Base-by-base conservation (phyloP, 2,113 vertebrate species). In the Gymnorhina tibicen region DNA sequence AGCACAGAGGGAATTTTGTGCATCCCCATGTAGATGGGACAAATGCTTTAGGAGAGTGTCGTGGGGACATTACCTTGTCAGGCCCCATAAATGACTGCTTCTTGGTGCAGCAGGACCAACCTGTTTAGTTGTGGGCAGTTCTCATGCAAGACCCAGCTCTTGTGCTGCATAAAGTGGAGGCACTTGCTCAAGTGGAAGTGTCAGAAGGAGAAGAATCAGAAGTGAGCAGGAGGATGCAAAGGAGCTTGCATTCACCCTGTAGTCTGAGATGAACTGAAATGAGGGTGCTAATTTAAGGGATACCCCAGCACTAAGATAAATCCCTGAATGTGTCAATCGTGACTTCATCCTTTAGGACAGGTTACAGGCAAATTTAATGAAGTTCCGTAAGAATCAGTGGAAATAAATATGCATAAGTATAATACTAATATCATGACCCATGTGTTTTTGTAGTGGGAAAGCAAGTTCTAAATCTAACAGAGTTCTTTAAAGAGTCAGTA, bases 291-390 rank as follows among this genome's bases (percentile, higher is more conserved):
- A 46, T 30, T 27, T 89, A 60, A 93, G 30, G 30, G 7, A 10
- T 35, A 56, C 5, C 7, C 32, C n/a, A 62, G 11, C 58, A 41
- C 16, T 22, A 9, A 59, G 14, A 4, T 35, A 44, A 78, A 58
- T 18, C 14, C 11, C 23, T 64, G 56, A 63, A 63, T 22, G 14
- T 4, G 5, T 10, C 27, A 63, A 77, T 78, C 0, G 0, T 33
- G 33, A 42, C 27, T 44, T 11, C 6, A 59, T 8, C 14, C 10
- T 91, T 78, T 72, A 63, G 53, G 49, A 37, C 27, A 72, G 5
- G 15, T 63, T 86, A 46, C 22, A 73, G 37, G 8, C 10, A 89
- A 46, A 37, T 91, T 87, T 85, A 9, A 79, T 11, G 9, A n/a
- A 49, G 26, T 67, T 62, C 10, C 20, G 42, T 30, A 39, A 64